phyloP scores from a whole-genome alignment of 2,113 vertebrate genomes.

The Peucedramus taeniatus region DNA sequence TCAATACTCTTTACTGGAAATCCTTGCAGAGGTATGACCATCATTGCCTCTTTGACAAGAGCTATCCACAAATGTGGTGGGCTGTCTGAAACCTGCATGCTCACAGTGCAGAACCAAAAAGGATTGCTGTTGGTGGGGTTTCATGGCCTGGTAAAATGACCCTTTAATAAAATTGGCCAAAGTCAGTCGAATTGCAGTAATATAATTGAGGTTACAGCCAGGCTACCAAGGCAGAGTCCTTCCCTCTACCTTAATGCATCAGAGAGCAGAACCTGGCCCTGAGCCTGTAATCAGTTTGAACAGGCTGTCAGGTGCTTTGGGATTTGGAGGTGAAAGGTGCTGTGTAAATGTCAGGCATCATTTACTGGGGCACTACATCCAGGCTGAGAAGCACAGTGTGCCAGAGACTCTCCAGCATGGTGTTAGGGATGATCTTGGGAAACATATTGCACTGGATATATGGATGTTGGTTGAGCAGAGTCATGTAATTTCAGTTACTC shows the following conservation, averaged over 20 bases:
- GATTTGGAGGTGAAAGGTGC: constrained; percentile 43
- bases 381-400: background rate
- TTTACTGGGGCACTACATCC: background rate
- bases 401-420: background rate
- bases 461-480: background rate
- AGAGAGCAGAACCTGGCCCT: background rate
- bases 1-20: background rate
- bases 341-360: constrained; percentile 31
- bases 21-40: background rate
- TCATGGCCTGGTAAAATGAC: background rate
- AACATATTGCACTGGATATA: background rate
- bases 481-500: background rate
- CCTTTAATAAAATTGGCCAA: background rate
- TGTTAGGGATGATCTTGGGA: background rate
- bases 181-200: background rate
- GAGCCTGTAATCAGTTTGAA: background rate
- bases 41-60: background rate
- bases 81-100: background rate
- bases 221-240: background rate
- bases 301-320: constrained; percentile 28
- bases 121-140: accelerated
- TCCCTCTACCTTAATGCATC: background rate
- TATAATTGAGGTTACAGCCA: background rate
- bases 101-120: background rate
- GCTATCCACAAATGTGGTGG: too few relatives aligned